A percentile compares a stretch with the other conserved stretches of the same genome.
These are phyloP conservation scores for Festucalex cinctus DNA, from an alignment of 2,113 vertebrate species.

Conservation along the genomic window DNA sequence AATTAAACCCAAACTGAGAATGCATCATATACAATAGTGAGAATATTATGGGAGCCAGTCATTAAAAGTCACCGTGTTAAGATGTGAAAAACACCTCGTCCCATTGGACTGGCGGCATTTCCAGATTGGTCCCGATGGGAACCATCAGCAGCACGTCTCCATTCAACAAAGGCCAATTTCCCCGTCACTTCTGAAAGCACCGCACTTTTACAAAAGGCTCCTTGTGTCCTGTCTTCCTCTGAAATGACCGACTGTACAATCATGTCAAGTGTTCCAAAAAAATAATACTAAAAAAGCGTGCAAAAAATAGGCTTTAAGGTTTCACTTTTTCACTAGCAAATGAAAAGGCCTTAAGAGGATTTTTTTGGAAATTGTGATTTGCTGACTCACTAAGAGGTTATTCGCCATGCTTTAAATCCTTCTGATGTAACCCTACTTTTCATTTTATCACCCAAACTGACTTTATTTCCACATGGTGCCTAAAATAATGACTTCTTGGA, in stretches of 20 bases:
- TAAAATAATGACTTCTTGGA: not conserved
- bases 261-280: constrained; percentile 8
- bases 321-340: constrained; percentile 17
- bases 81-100: constrained; percentile 18
- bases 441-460: constrained; percentile 40
- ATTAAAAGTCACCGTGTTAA: not conserved
- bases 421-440: constrained; percentile 59
- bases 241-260: not conserved
- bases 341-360: constrained; percentile 42
- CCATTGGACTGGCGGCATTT: not conserved
- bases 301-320: constrained; percentile 14
- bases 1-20: no score
- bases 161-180: constrained; percentile 18
- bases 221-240: not conserved
- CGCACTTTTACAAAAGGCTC: not conserved
- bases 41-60: not conserved
- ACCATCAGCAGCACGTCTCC: constrained; percentile 6
- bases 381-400: constrained; percentile 53
- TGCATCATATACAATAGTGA: not conserved
- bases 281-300: constrained; percentile 16
- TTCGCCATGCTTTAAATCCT: constrained; percentile 51
- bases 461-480: not conserved
- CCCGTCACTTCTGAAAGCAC: not conserved
- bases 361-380: constrained; percentile 50
- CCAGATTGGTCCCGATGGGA: constrained; percentile 40